Evolutionary conservation across 1,140 invertebrate genomes (phyloP).

Genomic region (Lucilia cuprina): DNA sequence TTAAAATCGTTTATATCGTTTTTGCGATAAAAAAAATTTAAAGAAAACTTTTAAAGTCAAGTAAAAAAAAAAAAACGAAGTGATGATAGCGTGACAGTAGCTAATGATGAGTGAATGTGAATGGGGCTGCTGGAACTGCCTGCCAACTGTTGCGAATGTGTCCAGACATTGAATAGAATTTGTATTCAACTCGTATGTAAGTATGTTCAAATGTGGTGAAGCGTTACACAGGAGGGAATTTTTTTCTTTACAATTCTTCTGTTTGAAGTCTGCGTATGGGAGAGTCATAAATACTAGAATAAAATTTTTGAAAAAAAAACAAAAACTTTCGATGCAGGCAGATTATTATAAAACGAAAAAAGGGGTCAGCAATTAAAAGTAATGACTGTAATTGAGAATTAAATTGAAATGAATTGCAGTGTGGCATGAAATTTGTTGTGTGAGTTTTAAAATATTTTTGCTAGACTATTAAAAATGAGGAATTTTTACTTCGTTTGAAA

Average conservation of each 20-base stretch:
- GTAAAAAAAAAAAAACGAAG: neutral
- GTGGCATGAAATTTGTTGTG: neutral
- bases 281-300: neutral
- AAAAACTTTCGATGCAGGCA: neutral
- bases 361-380: conserved; percentile 14
- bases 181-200: neutral
- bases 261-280: neutral
- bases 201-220: no score
- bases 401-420: neutral
- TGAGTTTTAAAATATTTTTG: neutral
- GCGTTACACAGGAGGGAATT: neutral
- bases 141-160: neutral
- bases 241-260: neutral
- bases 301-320: neutral
- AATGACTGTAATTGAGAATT: conserved; percentile 5
- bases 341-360: neutral
- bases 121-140: neutral
- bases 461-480: neutral
- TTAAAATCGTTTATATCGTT: neutral
- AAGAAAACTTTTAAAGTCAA: neutral
- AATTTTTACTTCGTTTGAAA: neutral
- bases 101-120: conserved; percentile 1
- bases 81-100: conserved; percentile 1
- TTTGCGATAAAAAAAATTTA: neutral
- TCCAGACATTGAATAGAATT: neutral